Conservation (phyloP, 92 coral and sea anemone genomes). For the Pocillopora meandrina region DNA sequence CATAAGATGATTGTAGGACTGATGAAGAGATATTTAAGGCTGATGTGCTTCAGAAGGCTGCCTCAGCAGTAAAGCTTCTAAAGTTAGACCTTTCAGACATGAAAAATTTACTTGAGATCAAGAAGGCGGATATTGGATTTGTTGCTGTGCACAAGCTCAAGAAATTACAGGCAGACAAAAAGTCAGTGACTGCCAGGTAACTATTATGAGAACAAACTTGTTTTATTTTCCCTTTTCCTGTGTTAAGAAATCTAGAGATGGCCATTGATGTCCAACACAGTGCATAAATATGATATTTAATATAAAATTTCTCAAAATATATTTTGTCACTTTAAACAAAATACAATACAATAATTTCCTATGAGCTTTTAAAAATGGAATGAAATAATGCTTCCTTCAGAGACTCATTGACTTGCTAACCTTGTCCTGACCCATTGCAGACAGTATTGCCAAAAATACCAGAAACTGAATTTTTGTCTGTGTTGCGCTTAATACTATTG, state of each 20-base stretch:
- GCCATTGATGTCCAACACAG: neutral
- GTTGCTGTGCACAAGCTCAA: conserved; percentile 34
- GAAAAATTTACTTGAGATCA: neutral
- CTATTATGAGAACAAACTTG: neutral
- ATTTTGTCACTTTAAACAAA: neutral
- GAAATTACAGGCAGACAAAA: conserved; percentile 43
- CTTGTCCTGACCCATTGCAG: neutral
- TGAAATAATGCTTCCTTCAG: neutral
- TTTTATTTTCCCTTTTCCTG: neutral
- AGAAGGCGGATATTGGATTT: conserved; percentile 8
- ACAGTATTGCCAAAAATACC: neutral
- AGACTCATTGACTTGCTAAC: neutral
- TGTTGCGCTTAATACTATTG: neutral
- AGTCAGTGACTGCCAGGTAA: neutral
- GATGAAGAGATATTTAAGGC: neutral
- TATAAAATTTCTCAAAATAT: neutral
- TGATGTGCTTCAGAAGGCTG: neutral
- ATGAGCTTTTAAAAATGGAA: neutral
- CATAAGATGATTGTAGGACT: conserved; percentile 39
- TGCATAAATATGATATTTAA: neutral
- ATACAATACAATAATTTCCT: neutral
- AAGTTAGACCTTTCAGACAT: neutral
- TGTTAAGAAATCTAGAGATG: too few relatives aligned
- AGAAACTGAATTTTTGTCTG: neutral
- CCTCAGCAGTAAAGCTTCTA: neutral